These are phyloP conservation scores for Laticauda laticaudata DNA, from an alignment of 2,113 vertebrate species.

Conservation along the genomic window DNA sequence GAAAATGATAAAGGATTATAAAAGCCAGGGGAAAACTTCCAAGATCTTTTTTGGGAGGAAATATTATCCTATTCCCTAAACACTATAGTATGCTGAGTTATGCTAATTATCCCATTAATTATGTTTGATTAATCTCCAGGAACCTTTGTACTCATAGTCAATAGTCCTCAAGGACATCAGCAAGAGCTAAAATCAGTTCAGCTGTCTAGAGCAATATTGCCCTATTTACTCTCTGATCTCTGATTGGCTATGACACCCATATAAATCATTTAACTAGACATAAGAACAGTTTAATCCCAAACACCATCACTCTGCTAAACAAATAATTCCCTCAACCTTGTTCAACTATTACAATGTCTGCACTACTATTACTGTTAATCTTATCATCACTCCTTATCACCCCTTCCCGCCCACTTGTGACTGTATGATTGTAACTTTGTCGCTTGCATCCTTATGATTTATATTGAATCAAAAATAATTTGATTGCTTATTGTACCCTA, in stretches of 20 bases:
- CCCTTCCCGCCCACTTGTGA: too few species aligned
- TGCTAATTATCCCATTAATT: not conserved
- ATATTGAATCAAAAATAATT: too few species aligned
- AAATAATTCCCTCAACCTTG: too few species aligned
- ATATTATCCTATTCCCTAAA: not conserved
- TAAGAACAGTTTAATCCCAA: too few species aligned
- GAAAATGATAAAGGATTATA: not conserved
- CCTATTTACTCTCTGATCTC: not conserved
- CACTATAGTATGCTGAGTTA: not conserved
- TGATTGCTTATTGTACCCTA: too few species aligned
- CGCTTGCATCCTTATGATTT: too few species aligned
- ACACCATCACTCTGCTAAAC: too few species aligned
- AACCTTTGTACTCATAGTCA: not conserved
- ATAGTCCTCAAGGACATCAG: not conserved
- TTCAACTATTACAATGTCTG: too few species aligned
- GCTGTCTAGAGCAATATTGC: not conserved
- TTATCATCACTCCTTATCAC: too few species aligned
- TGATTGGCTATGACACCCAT: not conserved
- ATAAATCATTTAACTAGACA: not conserved
- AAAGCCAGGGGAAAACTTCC: accelerated
- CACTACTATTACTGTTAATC: too few species aligned
- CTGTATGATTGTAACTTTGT: too few species aligned
- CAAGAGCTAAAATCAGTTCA: not conserved
- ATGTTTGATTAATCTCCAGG: not conserved
- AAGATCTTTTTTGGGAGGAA: not conserved